A percentile compares a stretch with the other conserved stretches of the same genome.
Conservation (phyloP, 1,140 invertebrate species). For the Grapholita molesta region DNA sequence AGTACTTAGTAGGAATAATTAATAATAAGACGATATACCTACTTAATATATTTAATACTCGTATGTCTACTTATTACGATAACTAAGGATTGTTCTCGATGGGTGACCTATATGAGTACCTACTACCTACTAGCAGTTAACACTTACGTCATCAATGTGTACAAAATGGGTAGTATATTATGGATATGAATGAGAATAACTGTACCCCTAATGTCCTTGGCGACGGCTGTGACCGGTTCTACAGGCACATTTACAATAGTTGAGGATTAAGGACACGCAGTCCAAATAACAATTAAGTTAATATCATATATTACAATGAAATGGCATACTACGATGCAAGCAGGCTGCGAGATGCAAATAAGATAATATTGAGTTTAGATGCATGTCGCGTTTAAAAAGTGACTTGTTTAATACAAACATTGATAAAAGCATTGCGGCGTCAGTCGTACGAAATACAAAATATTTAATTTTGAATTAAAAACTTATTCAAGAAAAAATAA, state of each 20-base stretch:
- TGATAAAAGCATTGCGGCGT: too few species aligned
- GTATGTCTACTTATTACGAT: too few species aligned
- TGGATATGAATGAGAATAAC: neutral
- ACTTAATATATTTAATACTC: too few species aligned
- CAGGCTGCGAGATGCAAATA: neutral
- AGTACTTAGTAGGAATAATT: too few species aligned
- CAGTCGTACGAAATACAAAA: too few species aligned
- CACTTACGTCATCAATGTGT: neutral
- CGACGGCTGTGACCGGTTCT: neutral
- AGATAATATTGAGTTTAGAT: neutral
- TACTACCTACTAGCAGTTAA: neutral
- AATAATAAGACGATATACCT: too few species aligned
- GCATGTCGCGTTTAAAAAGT: neutral
- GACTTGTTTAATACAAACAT: too few species aligned
- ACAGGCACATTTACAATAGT: neutral
- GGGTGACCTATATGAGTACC: neutral
- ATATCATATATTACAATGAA: neutral
- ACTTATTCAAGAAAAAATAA: too few species aligned
- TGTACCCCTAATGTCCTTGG: neutral
- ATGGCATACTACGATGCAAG: neutral
- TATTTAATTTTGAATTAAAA: too few species aligned
- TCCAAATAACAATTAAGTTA: neutral
- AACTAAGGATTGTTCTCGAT: neutral
- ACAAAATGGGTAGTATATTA: neutral
- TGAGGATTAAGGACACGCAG: neutral